These are phyloP conservation scores for Drosophila subsilvestris DNA, from an alignment of 2,888 invertebrate genomes.

Conservation along the genomic window DNA sequence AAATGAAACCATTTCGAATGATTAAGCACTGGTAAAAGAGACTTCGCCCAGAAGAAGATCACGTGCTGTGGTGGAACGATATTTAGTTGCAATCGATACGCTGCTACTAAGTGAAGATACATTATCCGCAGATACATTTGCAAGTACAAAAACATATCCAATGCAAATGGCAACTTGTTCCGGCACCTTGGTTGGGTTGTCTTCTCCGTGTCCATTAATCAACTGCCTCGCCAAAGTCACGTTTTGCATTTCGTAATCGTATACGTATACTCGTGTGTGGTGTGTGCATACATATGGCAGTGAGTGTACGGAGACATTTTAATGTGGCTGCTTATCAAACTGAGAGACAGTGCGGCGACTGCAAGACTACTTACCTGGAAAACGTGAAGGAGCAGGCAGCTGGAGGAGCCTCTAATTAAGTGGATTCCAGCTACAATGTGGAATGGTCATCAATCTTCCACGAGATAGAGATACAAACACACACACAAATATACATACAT, in stretches of 20 bases:
- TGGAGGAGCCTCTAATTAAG: slow-evolving; percentile 71
- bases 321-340: slow-evolving; percentile 74
- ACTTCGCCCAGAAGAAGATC: slow-evolving; percentile 4
- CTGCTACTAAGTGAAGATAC: slow-evolving; percentile 20
- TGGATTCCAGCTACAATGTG: slow-evolving; percentile 24
- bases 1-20: neutral
- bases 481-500: neutral
- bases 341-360: slow-evolving; percentile 64
- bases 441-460: slow-evolving; percentile 67
- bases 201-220: slow-evolving; percentile 60
- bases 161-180: slow-evolving; percentile 29
- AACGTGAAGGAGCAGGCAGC: slow-evolving; percentile 2
- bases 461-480: slow-evolving; percentile 24
- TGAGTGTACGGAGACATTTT: slow-evolving; percentile 43
- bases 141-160: slow-evolving; percentile 31
- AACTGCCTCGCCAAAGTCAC: slow-evolving; percentile 66
- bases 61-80: slow-evolving; percentile 25
- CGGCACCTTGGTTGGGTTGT: slow-evolving; percentile 34
- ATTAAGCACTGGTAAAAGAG: neutral
- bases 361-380: slow-evolving; percentile 27
- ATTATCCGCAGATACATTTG: slow-evolving; percentile 33
- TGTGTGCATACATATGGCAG: slow-evolving; percentile 24
- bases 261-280: slow-evolving; percentile 20
- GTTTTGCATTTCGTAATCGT: slow-evolving; percentile 69
- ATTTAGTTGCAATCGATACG: slow-evolving; percentile 28